Conservation (phyloP, 2,888 invertebrate species). For the Mesoligia furuncula region DNA sequence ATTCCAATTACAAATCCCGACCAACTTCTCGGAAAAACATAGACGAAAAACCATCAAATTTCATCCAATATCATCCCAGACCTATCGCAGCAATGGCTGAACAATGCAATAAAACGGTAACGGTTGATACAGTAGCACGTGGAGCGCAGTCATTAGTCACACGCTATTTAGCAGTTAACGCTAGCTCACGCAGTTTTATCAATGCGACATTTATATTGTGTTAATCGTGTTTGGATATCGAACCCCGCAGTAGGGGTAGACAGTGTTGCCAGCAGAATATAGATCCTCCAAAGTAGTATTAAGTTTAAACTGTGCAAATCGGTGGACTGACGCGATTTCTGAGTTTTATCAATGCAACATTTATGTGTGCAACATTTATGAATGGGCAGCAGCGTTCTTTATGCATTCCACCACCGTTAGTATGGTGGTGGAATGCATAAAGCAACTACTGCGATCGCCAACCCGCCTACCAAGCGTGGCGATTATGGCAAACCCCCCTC, state of each 20-base stretch:
- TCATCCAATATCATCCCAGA: slow-evolving; percentile 44
- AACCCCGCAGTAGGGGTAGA: slow-evolving; percentile 63
- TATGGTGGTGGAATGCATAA: too few relatives aligned
- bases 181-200: slow-evolving; percentile 83
- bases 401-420: too few relatives aligned
- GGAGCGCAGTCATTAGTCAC: slow-evolving; percentile 82
- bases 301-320: not conserved
- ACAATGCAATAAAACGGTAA: slow-evolving; percentile 64
- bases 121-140: slow-evolving; percentile 67
- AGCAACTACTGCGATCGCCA: too few relatives aligned
- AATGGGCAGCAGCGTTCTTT: too few relatives aligned
- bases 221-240: slow-evolving; percentile 84
- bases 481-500: too few relatives aligned
- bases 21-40: slow-evolving; percentile 24
- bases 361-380: too few relatives aligned
- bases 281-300: not conserved
- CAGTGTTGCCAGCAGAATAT: slow-evolving; percentile 51
- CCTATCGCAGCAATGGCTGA: slow-evolving; percentile 56
- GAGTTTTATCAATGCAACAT: slow-evolving; percentile 86
- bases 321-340: not conserved
- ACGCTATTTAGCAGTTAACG: slow-evolving; percentile 90
- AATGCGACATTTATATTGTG: slow-evolving; percentile 88
- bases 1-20: slow-evolving; percentile 9
- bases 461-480: too few relatives aligned
- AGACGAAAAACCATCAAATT: slow-evolving; percentile 41